Evolutionary conservation across 2,888 invertebrate genomes (phyloP), one percentile per base, ranked within the genome.

Genomic region (Rhyacophila evoluta): DNA sequence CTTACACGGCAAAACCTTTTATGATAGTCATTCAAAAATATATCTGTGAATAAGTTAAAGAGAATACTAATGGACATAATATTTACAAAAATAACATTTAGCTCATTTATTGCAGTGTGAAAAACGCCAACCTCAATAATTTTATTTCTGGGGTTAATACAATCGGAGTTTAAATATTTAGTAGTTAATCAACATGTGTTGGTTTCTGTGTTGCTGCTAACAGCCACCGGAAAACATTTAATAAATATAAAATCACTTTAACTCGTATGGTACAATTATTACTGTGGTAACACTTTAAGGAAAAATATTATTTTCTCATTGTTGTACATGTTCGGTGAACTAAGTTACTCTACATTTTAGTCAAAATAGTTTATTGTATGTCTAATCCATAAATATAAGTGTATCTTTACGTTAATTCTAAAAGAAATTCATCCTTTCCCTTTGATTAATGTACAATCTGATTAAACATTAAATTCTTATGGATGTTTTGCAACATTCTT

Each of bases 321-420:
- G 72, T 72, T 72, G 72, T 72, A 72, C 72, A 37, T 72, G 12
- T 33, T 72, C 72, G 72, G 72, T 72, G 72, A 72, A 37, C 37
- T 72, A 72, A 6, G 37, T 72, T 25, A 25, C 33, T 72, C 33
- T 72, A 72, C 36, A n/a, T 19, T 72, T 55, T 55, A 55, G 25
- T 55, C 55, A 55, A 55, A 55, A 55, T 55, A 55, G 55, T 55
- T 55, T 55, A 55, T 55, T 55, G 55, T 55, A 55, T 10, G 19
- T 19, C 55, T 55, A 55, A 55, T 55, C 55, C 55, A 55, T 55
- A 55, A 55, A 55, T 55, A 55, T 55, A 55, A 55, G 19, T 55
- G 55, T 55, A 55, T 55, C 55, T 55, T 55, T 19, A 25, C 0
- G 55, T 25, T 55, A 8, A 55, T 55, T 55, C 55, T 55, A 25